phyloP scores from a whole-genome alignment of 2,888 invertebrate species.

The Noctuana brunneofusca region DNA sequence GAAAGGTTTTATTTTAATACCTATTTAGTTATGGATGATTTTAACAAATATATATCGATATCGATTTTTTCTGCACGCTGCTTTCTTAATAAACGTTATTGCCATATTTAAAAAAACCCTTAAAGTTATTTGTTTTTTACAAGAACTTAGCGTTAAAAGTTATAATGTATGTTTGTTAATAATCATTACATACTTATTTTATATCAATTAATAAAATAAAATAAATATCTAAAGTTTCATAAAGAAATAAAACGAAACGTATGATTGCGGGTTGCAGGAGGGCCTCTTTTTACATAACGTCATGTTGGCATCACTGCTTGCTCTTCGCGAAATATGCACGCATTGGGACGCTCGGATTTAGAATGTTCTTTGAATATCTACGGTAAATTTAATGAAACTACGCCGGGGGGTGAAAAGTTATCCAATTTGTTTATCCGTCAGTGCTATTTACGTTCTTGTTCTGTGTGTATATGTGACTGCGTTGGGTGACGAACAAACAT shows the following conservation, averaged over 20 bases:
- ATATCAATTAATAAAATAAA: background rate
- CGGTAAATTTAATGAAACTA: conserved; percentile 65
- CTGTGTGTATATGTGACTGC: conserved; percentile 72
- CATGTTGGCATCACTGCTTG: conserved; percentile 64
- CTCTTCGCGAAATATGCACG: conserved; percentile 80
- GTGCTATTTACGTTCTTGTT: conserved; percentile 57
- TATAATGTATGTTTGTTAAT: too few relatives aligned
- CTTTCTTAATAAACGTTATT: too few relatives aligned
- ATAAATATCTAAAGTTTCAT: background rate
- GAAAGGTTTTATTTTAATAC: too few relatives aligned
- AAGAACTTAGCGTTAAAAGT: too few relatives aligned
- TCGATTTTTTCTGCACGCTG: too few relatives aligned
- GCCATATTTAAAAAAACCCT: conserved; percentile 42
- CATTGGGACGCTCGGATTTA: conserved; percentile 79
- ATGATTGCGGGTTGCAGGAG: conserved; percentile 17
- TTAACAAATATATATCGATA: too few relatives aligned
- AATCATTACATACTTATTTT: too few relatives aligned
- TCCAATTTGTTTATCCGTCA: conserved; percentile 53
- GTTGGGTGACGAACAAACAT: conserved; percentile 76
- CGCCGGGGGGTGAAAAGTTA: conserved; percentile 59
- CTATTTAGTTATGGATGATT: too few relatives aligned
- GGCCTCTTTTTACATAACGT: conserved; percentile 34
- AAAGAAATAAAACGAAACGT: conserved; percentile 16
- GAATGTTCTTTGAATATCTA: conserved; percentile 77
- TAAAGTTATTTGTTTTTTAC: too few relatives aligned